Conservation (phyloP, 2,113 vertebrate genomes). For the Oreotrochilus melanogaster region DNA sequence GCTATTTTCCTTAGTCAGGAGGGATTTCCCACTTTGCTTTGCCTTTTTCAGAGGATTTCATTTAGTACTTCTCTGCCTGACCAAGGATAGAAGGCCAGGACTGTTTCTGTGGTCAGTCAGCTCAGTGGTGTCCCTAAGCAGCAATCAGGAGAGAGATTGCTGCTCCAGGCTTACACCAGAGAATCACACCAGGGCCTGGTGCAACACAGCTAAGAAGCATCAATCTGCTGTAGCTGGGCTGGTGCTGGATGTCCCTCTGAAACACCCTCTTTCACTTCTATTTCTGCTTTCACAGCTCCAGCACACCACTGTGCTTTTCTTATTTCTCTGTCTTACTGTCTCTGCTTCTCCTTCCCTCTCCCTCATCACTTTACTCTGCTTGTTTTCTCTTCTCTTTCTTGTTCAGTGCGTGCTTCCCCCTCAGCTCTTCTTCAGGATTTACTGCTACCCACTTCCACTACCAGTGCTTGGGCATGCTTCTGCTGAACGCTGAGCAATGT, state of each 20-base stretch:
- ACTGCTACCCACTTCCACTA: neutral
- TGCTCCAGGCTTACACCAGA: neutral
- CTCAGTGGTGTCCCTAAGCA: neutral
- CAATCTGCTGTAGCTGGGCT: neutral
- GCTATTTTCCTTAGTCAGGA: neutral
- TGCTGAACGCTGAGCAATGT: neutral
- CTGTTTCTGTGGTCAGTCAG: neutral
- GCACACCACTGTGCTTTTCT: neutral
- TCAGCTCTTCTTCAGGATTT: neutral
- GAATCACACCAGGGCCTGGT: neutral
- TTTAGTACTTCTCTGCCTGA: neutral
- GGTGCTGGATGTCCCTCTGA: accelerated
- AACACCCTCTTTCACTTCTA: neutral
- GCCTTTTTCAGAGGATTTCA: neutral
- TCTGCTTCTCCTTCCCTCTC: slow-evolving; percentile 32
- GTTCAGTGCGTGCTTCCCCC: neutral
- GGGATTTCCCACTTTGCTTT: neutral
- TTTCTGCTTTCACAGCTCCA: slow-evolving; percentile 25
- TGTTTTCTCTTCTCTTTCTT: neutral
- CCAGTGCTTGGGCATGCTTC: neutral
- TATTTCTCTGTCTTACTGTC: slow-evolving; percentile 13
- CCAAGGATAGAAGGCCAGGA: accelerated
- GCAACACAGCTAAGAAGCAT: accelerated
- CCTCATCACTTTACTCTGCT: neutral
- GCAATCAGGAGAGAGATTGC: accelerated